Conservation (phyloP, 2,888 invertebrate genomes). For the Desoria tigrina region DNA sequence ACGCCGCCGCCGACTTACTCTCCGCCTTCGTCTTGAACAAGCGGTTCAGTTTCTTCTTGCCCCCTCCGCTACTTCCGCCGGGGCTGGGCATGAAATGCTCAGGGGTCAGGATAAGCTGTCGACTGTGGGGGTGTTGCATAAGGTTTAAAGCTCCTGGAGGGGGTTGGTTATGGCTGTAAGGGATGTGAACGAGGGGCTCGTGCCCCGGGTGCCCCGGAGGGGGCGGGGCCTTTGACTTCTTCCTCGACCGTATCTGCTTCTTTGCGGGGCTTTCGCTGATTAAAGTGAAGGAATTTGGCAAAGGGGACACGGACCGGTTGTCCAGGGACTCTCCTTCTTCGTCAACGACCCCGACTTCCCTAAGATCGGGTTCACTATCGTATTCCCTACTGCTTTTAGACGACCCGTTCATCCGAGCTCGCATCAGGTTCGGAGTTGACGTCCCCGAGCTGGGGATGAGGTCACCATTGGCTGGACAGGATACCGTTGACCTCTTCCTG, state of each 20-base stretch:
- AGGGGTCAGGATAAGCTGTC: not conserved
- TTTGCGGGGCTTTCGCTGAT: constrained; percentile 59
- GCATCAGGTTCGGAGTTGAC: constrained; percentile 46
- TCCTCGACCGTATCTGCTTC: constrained; percentile 64
- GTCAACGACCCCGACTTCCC: constrained; percentile 53
- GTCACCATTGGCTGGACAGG: constrained; percentile 36
- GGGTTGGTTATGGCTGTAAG: not conserved
- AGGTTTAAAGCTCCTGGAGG: not conserved
- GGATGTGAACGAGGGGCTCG: constrained; percentile 1
- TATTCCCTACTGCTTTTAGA: constrained; percentile 56
- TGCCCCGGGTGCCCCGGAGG: constrained; percentile 46
- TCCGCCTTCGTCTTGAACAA: constrained; percentile 75
- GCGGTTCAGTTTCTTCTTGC: constrained; percentile 56
- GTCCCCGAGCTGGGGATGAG: constrained; percentile 32
- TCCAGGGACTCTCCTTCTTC: not conserved
- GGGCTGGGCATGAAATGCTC: not conserved
- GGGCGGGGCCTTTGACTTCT: constrained; percentile 78
- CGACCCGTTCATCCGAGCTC: not conserved
- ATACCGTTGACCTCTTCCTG: constrained; percentile 41
- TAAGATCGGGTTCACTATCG: constrained; percentile 74
- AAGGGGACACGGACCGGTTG: constrained; percentile 47
- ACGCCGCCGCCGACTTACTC: constrained; percentile 58
- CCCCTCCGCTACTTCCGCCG: not conserved
- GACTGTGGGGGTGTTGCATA: not conserved
- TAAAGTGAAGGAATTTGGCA: constrained; percentile 53